A percentile compares a stretch with the other conserved stretches of the same genome.
These are phyloP conservation scores for Nephila pilipes DNA, from an alignment of 1,140 invertebrate genomes.

Conservation along the genomic window DNA sequence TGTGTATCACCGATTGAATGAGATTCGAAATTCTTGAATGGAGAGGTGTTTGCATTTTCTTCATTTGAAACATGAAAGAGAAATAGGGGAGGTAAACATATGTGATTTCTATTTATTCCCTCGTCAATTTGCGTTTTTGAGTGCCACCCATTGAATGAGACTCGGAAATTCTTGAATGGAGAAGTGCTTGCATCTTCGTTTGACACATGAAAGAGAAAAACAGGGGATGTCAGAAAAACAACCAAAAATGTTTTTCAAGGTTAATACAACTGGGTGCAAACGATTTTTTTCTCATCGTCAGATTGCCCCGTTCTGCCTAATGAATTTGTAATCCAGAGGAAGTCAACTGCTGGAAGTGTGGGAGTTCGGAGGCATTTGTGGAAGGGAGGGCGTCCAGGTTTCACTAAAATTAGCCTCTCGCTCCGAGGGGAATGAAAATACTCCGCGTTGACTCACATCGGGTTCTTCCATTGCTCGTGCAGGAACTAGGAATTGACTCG, in stretches of 20 bases:
- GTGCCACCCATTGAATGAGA: no score
- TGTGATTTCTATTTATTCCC: no score
- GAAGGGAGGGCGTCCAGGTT: constrained; percentile 1
- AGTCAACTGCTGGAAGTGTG: neutral
- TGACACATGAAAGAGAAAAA: neutral
- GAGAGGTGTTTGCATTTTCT: no score
- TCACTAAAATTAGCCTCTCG: neutral
- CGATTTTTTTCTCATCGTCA: neutral
- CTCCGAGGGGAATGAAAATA: constrained; percentile 6
- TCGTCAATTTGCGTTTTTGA: no score
- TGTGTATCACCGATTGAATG: no score
- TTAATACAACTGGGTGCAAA: neutral
- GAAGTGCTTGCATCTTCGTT: no score
- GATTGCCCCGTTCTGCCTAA: neutral
- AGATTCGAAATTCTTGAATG: no score
- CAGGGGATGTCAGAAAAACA: neutral
- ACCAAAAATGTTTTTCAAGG: neutral
- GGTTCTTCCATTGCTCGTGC: neutral
- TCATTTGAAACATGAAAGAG: no score
- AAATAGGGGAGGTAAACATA: no score
- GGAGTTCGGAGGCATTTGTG: constrained; percentile 21
- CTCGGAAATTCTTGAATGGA: no score
- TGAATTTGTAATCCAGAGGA: neutral
- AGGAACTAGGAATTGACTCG: neutral
- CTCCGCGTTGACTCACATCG: constrained; percentile 14